Conservation (phyloP, 2,797 vertebrate species). For the Anguilla megastoma region DNA sequence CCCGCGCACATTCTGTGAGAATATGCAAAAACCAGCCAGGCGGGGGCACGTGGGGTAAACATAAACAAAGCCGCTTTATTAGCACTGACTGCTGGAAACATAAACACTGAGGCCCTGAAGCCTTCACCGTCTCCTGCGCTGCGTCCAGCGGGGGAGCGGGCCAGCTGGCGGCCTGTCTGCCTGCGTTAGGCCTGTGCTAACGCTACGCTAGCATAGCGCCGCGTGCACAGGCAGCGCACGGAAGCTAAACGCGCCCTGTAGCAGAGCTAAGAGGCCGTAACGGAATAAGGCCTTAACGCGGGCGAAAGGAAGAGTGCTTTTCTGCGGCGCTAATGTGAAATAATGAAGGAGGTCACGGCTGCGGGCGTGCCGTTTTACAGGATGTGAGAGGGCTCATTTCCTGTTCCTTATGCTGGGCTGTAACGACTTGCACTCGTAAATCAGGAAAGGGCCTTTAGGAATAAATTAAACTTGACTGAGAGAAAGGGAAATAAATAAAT, state of each 20-base stretch:
- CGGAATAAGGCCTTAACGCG: constrained; percentile 17
- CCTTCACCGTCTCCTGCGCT: constrained; percentile 31
- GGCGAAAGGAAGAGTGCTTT: neutral
- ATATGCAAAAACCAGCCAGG: neutral
- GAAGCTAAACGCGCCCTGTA: constrained; percentile 25
- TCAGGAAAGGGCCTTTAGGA: constrained; percentile 39
- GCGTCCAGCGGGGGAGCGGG: neutral
- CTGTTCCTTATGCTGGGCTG: constrained; percentile 49
- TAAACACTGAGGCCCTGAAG: neutral
- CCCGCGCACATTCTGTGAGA: neutral
- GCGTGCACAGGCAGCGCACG: constrained; percentile 20
- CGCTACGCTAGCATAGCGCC: constrained; percentile 13
- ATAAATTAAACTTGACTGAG: constrained; percentile 40
- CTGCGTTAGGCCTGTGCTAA: neutral
- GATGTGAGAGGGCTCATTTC: constrained; percentile 54
- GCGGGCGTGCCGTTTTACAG: constrained; percentile 44
- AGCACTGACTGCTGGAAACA: neutral
- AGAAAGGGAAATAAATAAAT: neutral
- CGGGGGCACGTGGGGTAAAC: neutral
- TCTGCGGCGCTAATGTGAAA: constrained; percentile 40
- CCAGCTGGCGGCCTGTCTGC: constrained; percentile 26
- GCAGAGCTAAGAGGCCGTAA: constrained; percentile 8
- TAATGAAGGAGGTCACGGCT: constrained; percentile 45
- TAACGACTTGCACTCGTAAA: constrained; percentile 46
- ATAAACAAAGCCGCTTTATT: neutral